A percentile compares a stretch with the other conserved stretches of the same genome.
Conservation (phyloP, 2,113 vertebrate genomes). For the Nibea coibor region DNA sequence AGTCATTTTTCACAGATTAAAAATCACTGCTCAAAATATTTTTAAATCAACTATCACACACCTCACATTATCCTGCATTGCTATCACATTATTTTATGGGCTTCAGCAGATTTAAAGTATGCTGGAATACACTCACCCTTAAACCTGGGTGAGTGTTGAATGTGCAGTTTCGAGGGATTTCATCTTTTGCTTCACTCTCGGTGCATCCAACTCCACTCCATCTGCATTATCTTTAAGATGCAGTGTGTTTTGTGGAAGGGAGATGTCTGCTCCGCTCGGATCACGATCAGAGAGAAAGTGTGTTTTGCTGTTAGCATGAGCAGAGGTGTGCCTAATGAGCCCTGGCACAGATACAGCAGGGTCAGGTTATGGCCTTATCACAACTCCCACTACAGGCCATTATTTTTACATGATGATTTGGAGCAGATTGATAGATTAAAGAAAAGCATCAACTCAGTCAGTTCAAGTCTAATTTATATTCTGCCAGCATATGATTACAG, state of each 20-base stretch:
- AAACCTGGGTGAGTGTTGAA: slow-evolving; percentile 8
- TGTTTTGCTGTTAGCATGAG: slow-evolving; percentile 51
- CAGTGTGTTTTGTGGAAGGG: slow-evolving; percentile 41
- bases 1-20: slow-evolving; percentile 39
- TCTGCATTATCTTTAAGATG: slow-evolving; percentile 14
- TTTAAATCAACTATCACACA: background rate
- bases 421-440: slow-evolving; percentile 43
- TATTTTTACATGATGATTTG: slow-evolving; percentile 53
- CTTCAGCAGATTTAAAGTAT: slow-evolving; percentile 19
- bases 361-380: slow-evolving; percentile 45
- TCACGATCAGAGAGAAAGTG: slow-evolving; percentile 51
- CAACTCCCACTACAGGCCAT: slow-evolving; percentile 43
- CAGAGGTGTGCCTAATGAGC: slow-evolving; percentile 57
- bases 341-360: slow-evolving; percentile 53
- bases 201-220: slow-evolving; percentile 18
- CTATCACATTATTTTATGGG: slow-evolving; percentile 8
- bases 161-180: slow-evolving; percentile 35
- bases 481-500: background rate
- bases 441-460: slow-evolving; percentile 26
- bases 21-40: slow-evolving; percentile 36
- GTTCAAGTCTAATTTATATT: slow-evolving; percentile 21
- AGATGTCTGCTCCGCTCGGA: slow-evolving; percentile 54
- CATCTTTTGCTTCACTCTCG: slow-evolving; percentile 7
- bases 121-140: slow-evolving; percentile 14
- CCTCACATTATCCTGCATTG: slow-evolving; percentile 14